Percentiles rank a stretch among this genome's conserved stretches.
These are phyloP conservation scores for Ptychadena robeensis DNA, from an alignment of 2,797 vertebrate species.

Conservation along the genomic window DNA sequence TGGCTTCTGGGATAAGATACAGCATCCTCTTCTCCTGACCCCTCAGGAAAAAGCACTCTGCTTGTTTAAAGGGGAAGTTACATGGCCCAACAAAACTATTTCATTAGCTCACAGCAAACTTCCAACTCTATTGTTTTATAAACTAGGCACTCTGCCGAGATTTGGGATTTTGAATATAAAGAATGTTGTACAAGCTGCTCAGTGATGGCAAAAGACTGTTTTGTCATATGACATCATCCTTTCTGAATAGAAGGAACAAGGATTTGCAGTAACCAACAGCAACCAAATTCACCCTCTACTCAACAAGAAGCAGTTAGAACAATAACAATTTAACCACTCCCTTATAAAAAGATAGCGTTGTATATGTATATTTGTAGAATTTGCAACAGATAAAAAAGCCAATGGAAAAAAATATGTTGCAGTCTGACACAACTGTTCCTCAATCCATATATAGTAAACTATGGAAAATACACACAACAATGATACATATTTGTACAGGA, in stretches of 20 bases:
- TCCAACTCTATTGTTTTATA: neutral
- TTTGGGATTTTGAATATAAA: neutral
- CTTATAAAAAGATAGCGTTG: too few relatives aligned
- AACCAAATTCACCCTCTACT: neutral
- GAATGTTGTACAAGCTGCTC: neutral
- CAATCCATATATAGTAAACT: too few relatives aligned
- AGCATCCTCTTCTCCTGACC: constrained; percentile 39
- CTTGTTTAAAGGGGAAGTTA: constrained; percentile 44
- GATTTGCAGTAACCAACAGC: neutral
- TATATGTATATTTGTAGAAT: too few relatives aligned
- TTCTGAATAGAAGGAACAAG: neutral
- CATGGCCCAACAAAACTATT: neutral
- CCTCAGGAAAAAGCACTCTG: constrained; percentile 19
- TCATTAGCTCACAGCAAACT: neutral
- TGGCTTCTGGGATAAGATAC: constrained; percentile 47
- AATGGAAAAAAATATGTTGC: too few relatives aligned
- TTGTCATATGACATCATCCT: neutral
- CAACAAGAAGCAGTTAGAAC: neutral
- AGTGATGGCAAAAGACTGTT: neutral
- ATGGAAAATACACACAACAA: too few relatives aligned
- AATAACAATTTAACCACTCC: too few relatives aligned
- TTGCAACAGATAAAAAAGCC: too few relatives aligned
- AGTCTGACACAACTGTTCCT: too few relatives aligned
- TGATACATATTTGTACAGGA: too few relatives aligned
- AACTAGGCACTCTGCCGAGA: neutral